Percentiles rank a stretch among this genome's conserved stretches.
phyloP scores from a whole-genome alignment of 1,140 invertebrate genomes.

The Ptiloglossa arizonensis region DNA sequence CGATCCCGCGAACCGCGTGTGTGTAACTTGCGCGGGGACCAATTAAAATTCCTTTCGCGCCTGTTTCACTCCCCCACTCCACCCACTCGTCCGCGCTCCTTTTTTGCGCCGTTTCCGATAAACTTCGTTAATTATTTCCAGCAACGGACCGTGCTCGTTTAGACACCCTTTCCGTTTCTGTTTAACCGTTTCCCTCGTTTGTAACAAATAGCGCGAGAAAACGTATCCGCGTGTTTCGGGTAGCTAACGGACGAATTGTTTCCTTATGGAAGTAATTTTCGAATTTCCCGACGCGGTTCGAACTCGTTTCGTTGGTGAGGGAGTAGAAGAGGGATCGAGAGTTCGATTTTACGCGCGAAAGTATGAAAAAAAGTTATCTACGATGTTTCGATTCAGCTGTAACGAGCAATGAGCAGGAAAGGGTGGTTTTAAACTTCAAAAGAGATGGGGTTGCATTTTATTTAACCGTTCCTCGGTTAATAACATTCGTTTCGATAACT shows the following conservation, averaged over 20 bases:
- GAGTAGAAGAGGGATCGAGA: too few species aligned
- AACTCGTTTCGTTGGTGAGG: too few species aligned
- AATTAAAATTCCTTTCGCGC: conserved; percentile 58
- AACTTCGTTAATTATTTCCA: conserved; percentile 38
- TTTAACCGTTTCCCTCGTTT: not conserved
- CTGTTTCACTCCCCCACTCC: too few species aligned
- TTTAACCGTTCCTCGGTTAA: too few species aligned
- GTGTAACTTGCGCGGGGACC: conserved; percentile 8
- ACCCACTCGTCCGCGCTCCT: not conserved
- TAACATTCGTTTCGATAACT: too few species aligned
- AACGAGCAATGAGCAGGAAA: too few species aligned
- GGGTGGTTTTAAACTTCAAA: too few species aligned
- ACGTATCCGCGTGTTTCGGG: not conserved
- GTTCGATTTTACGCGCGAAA: too few species aligned
- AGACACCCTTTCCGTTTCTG: not conserved
- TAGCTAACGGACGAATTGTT: not conserved
- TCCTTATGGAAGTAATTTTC: not conserved
- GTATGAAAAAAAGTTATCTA: too few species aligned
- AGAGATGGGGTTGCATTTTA: too few species aligned
- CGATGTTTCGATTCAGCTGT: too few species aligned
- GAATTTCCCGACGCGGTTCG: too few species aligned
- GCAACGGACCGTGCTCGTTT: conserved; percentile 1
- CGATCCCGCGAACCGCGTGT: not conserved
- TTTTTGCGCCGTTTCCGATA: conserved; percentile 25
- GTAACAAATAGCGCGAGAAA: not conserved